phyloP scores from a whole-genome alignment of 2,888 invertebrate genomes.

The Erynnis tages region DNA sequence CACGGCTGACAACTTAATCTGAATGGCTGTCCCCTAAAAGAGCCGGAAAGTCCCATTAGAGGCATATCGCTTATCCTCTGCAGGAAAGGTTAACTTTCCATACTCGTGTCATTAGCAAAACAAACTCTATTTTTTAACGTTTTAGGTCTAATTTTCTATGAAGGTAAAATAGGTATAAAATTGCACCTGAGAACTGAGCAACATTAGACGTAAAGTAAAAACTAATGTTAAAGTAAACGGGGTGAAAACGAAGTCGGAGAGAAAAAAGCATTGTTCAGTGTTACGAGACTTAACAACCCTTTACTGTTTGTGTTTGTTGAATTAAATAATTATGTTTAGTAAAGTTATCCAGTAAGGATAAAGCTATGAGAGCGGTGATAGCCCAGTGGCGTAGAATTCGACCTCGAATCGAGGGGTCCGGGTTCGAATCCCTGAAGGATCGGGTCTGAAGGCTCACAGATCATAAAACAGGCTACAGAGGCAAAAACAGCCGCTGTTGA shows the following conservation, averaged over 20 bases:
- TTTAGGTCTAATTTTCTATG: not conserved
- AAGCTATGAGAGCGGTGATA: too few relatives aligned
- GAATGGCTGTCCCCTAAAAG: constrained; percentile 8
- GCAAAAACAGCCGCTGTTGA: too few relatives aligned
- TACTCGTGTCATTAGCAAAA: not conserved
- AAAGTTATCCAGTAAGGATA: too few relatives aligned
- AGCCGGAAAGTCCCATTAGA: constrained; percentile 21
- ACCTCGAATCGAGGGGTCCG: too few relatives aligned
- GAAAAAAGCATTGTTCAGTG: not conserved
- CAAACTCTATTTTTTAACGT: not conserved
- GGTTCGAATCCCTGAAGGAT: too few relatives aligned
- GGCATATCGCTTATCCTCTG: constrained; percentile 9
- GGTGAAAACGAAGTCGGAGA: not conserved
- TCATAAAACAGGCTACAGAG: too few relatives aligned
- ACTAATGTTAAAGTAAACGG: constrained; percentile 9
- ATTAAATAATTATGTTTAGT: too few relatives aligned
- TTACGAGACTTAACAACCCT: too few relatives aligned
- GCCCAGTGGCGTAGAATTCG: too few relatives aligned
- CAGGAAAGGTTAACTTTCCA: constrained; percentile 12
- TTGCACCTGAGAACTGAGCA: not conserved
- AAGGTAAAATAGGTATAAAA: not conserved
- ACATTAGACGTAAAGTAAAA: not conserved
- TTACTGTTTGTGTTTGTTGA: too few relatives aligned
- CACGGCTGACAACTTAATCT: constrained; percentile 9
- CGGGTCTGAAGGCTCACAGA: too few relatives aligned